These are phyloP conservation scores for Oplegnathus fasciatus DNA, from an alignment of 2,113 vertebrate genomes.

Conservation along the genomic window DNA sequence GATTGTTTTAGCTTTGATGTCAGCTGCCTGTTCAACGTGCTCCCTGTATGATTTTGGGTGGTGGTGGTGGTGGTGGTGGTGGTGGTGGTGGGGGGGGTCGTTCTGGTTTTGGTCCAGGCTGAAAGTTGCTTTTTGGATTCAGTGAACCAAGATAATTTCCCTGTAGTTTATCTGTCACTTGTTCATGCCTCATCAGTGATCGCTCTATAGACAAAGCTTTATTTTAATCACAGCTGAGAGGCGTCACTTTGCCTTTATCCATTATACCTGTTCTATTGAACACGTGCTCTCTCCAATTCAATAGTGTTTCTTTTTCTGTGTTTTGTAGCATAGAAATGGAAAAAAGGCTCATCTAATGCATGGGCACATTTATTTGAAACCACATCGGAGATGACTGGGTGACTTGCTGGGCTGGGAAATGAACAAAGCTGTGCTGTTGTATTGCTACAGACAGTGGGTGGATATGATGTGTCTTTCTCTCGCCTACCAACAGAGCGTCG, in stretches of 20 bases:
- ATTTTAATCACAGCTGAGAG: constrained; percentile 34
- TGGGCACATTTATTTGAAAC: constrained; percentile 39
- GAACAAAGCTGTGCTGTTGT: constrained; percentile 41
- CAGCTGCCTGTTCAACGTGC: constrained; percentile 34
- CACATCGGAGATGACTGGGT: constrained; percentile 19
- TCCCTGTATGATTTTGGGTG: constrained; percentile 26
- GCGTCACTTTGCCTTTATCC: constrained; percentile 10
- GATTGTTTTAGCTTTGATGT: constrained; percentile 66
- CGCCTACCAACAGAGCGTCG: background rate
- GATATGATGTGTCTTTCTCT: constrained; percentile 41
- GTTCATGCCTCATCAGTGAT: constrained; percentile 21
- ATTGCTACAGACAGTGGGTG: constrained; percentile 41
- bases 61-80: too few relatives aligned
- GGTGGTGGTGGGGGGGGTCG: too few relatives aligned
- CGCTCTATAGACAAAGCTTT: constrained; percentile 10
- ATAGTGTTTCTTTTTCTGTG: constrained; percentile 12
- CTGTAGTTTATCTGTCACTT: constrained; percentile 32
- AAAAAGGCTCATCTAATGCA: constrained; percentile 18
- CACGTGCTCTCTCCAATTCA: constrained; percentile 24
- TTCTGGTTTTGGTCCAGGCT: constrained; percentile 7
- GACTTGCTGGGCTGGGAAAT: constrained; percentile 44
- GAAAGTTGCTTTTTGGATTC: constrained; percentile 36
- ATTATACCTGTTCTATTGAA: constrained; percentile 10
- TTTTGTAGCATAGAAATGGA: constrained; percentile 2
- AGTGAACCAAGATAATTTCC: constrained; percentile 32